phyloP scores from a whole-genome alignment of 1,140 invertebrate species.

The Triops cancriformis region DNA sequence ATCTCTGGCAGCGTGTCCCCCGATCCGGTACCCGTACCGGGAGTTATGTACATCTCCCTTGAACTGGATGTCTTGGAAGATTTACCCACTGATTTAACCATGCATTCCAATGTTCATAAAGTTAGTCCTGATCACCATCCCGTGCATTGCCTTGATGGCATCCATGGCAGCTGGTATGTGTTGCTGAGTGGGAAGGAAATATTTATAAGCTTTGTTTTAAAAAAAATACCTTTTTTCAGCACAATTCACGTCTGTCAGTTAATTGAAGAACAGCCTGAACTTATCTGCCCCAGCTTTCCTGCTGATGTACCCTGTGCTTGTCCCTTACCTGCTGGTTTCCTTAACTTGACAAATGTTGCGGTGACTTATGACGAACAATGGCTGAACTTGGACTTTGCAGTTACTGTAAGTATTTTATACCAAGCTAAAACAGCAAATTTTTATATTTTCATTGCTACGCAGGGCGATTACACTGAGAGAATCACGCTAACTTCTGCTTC shows the following conservation, averaged over 20 bases:
- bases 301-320: slow-evolving; percentile 14
- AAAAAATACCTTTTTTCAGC: background rate
- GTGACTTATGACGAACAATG: background rate
- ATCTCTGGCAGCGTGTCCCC: background rate
- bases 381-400: background rate
- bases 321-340: slow-evolving; percentile 15
- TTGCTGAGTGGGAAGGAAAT: background rate
- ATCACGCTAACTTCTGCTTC: background rate
- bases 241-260: background rate
- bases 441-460: background rate
- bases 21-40: slow-evolving; percentile 14
- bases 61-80: background rate
- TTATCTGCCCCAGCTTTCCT: slow-evolving; percentile 15
- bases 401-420: background rate
- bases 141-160: slow-evolving; percentile 15
- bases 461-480: slow-evolving; percentile 19
- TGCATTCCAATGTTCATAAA: background rate
- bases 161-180: slow-evolving; percentile 15
- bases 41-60: background rate
- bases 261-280: slow-evolving; percentile 1
- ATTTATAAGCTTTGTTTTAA: background rate
- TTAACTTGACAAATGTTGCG: background rate
- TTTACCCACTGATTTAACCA: background rate
- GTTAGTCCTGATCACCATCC: background rate
- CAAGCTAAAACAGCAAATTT: background rate